Base-by-base conservation (phyloP, 2,113 vertebrate genomes). In the Mionectes macconnelli region DNA sequence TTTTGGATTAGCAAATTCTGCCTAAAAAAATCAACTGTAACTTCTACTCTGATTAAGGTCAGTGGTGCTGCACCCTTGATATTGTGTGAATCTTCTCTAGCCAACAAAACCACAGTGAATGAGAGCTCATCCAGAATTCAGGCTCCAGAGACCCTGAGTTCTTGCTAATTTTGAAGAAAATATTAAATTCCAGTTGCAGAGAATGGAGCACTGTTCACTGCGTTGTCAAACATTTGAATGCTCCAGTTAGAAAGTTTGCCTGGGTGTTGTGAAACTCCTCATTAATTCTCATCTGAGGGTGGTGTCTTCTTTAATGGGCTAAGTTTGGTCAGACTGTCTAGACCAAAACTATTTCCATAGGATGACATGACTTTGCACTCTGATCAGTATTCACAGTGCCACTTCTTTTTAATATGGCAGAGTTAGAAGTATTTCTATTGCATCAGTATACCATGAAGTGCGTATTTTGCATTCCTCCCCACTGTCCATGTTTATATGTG, bases 301-400 rank as follows among this genome's bases (percentile, higher is more conserved):
- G 73, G 39, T 94, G 79, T 78, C 86, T 56, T 93, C 56, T 90
- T 81, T 93, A 93, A 92, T 85, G 74, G 96, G 39, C 63, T 68
- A n/a, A 70, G 77, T 75, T 93, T 93, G 53, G 57, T 89, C 40
- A 57, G 39, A 62, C 81, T 83, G 85, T 95, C 93, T 96, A 94
- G 93, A 91, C 91, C 76, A 79, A 78, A 72, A 68, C 22, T 83
- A 87, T 91, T 95, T 95, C 89, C 89, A 91, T 21, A 82, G 67
- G 30, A 79, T 57, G 57, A 72, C 77, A 82, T 50, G 49, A 45
- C 35, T 82, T 70, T 72, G 31, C 1, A 5, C 93, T 96, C 96
- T 96, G 89, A 91, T 93, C 83, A 67, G 37, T 87, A 89, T 86
- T 94, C 83, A 69, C 25, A 66, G 6, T 83, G 92, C 82, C 95